These are phyloP conservation scores for Isichthys henryi DNA, from an alignment of 2,113 vertebrate genomes.

Conservation along the genomic window DNA sequence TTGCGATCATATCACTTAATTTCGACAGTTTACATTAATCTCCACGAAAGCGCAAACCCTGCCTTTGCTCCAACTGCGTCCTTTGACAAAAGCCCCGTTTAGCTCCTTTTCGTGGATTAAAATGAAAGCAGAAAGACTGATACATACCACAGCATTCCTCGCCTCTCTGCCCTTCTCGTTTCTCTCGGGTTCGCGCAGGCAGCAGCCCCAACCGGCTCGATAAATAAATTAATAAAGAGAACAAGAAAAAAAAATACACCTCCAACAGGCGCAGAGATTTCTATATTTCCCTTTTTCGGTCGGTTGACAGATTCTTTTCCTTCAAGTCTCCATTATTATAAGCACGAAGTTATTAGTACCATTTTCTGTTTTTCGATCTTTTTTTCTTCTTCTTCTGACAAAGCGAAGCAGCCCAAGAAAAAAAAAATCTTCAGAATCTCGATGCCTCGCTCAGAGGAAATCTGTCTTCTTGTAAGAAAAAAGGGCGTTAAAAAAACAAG, in stretches of 20 bases:
- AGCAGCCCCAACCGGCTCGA: conserved; percentile 38
- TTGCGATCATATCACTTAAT: conserved; percentile 28
- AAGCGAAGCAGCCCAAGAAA: conserved; percentile 31
- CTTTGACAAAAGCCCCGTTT: not conserved
- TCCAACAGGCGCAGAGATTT: conserved; percentile 38
- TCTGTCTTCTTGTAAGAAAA: conserved; percentile 30
- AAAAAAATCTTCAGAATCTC: conserved; percentile 41
- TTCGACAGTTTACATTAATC: conserved; percentile 3
- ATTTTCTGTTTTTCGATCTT: conserved; percentile 19
- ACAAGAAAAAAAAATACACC: conserved; percentile 34
- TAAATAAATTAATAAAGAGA: conserved; percentile 36
- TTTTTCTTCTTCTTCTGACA: conserved; percentile 24
- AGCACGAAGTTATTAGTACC: conserved; percentile 53
- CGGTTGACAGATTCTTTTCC: conserved; percentile 29
- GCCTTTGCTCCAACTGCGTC: not conserved
- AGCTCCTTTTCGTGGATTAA: not conserved
- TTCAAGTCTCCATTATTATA: conserved; percentile 31
- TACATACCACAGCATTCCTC: conserved; percentile 64
- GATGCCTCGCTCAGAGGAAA: conserved; percentile 32
- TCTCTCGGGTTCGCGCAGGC: conserved; percentile 35
- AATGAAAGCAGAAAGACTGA: conserved; percentile 30
- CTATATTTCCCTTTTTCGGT: conserved; percentile 31
- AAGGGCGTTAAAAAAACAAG: conserved; percentile 42
- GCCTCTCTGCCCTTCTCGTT: conserved; percentile 29
- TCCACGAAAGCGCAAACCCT: not conserved